Conservation (phyloP, 2,113 vertebrate genomes). For the Tringa solitaria region DNA sequence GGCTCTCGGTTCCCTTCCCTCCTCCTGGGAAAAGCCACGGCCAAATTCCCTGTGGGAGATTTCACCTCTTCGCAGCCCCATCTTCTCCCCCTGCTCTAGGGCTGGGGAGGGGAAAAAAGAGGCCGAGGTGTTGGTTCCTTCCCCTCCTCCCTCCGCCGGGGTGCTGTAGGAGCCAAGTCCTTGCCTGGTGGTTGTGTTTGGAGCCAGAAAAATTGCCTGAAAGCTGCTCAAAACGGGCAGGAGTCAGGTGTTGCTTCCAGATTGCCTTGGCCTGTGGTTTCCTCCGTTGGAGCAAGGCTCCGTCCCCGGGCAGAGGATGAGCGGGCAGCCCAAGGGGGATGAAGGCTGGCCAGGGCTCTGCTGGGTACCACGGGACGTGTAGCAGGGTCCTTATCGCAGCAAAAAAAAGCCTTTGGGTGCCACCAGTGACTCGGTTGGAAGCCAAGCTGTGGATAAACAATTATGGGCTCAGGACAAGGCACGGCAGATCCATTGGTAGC, state of each 20-base stretch:
- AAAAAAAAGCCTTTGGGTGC: accelerated
- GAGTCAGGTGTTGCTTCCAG: slow-evolving; percentile 10
- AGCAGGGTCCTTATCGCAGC: neutral
- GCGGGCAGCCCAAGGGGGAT: neutral
- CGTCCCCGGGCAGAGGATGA: neutral
- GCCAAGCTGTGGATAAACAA: neutral
- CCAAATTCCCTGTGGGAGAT: neutral
- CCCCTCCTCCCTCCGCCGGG: neutral
- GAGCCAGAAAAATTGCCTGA: neutral
- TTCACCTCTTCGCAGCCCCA: neutral
- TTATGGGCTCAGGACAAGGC: accelerated
- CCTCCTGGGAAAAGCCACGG: neutral
- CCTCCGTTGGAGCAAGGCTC: neutral
- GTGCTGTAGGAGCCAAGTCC: neutral
- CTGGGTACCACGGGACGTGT: accelerated
- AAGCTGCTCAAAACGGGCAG: neutral
- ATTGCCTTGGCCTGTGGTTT: neutral
- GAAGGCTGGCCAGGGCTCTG: neutral
- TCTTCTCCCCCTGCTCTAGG: neutral
- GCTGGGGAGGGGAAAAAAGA: neutral
- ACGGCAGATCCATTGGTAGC: neutral
- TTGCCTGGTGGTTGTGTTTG: accelerated
- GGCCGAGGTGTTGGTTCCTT: neutral
- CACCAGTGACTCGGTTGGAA: neutral
- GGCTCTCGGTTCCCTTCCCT: neutral